Base-by-base conservation (phyloP, 2,797 vertebrate genomes). In the Notoglanidium macrostoma region DNA sequence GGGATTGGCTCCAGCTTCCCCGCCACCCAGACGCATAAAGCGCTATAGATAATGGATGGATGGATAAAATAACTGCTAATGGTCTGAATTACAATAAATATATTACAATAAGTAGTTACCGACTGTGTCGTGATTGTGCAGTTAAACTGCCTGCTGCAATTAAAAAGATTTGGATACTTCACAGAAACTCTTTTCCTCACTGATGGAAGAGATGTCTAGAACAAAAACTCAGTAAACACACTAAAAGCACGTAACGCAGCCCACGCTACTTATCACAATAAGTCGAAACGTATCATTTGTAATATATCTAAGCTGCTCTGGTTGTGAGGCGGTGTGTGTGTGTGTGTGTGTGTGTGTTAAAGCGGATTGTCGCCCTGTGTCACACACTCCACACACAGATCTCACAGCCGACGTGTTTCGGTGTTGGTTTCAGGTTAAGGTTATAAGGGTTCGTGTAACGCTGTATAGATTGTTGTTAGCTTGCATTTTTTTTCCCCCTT, bases 401-500 rank as follows among this genome's bases (percentile, higher is more conserved):
- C 57, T 17, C 40, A n/a, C 8, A 77, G 21, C 44, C 23, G 35
- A 0, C 1, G 32, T 0, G 51, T 14, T 68, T 61, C 26, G 17
- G 54, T 40, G 46, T 51, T 55, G 46, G 49, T 40, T 84, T 29
- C 23, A 40, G 23, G 2, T 83, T 70, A 76, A 83, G 17, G 49
- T 68, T 70, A 79, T 57, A 29, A 15, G 40, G 46, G 80, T 61
- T 61, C 51, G 44, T 9, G 10, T 65, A 57, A 84, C 57, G 12
- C 77, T 84, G 83, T 59, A 19, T 17, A 19, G 63, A 29, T 63
- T 40, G 55, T 84, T 77, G 59, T 89, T 89, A 76, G 86, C 63
- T 51, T 84, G 59, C 23, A 49, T 72, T 84, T 44, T 17, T 44
- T 88, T 46, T 67, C 44, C 17, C 17, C 35, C 86, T 78, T 40